Conservation (phyloP, 2,113 vertebrate species). For the Notothenia coriiceps region DNA sequence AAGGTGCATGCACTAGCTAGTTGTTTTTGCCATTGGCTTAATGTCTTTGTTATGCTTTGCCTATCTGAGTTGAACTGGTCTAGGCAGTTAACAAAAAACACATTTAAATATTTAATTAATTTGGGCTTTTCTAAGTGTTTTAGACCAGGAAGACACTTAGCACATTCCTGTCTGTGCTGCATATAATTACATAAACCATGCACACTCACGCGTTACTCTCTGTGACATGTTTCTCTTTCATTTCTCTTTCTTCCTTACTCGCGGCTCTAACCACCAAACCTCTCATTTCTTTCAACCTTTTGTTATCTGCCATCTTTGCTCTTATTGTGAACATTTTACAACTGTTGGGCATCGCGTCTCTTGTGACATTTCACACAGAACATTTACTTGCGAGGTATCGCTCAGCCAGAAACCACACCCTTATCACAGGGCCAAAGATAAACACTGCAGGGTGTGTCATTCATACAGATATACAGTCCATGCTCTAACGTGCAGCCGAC, state of each 20-base stretch:
- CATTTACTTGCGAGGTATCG: slow-evolving; percentile 37
- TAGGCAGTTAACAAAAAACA: slow-evolving; percentile 44
- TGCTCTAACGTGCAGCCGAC: slow-evolving; percentile 61
- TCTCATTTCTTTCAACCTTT: slow-evolving; percentile 1
- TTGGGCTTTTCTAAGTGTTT: slow-evolving; percentile 4
- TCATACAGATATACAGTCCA: slow-evolving; percentile 37
- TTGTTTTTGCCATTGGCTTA: slow-evolving; percentile 8
- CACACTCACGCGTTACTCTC: slow-evolving; percentile 6
- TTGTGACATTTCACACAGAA: slow-evolving; percentile 61
- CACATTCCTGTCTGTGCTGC: slow-evolving; percentile 43
- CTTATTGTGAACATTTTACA: slow-evolving; percentile 23
- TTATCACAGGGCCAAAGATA: slow-evolving; percentile 68
- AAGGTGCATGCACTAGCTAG: slow-evolving; percentile 30
- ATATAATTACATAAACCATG: slow-evolving; percentile 27
- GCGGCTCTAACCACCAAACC: background rate
- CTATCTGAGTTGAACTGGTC: slow-evolving; percentile 49
- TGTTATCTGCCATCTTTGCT: slow-evolving; percentile 23
- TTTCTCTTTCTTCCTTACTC: slow-evolving; percentile 31
- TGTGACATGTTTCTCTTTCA: slow-evolving; percentile 35
- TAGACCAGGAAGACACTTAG: background rate
- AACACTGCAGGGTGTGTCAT: slow-evolving; percentile 76
- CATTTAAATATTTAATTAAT: slow-evolving; percentile 11
- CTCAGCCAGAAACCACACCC: slow-evolving; percentile 65
- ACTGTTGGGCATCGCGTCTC: slow-evolving; percentile 2
- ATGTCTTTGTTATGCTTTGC: slow-evolving; percentile 27